These are phyloP conservation scores for Atherix ibis DNA, from an alignment of 2,888 invertebrate genomes.

Conservation along the genomic window DNA sequence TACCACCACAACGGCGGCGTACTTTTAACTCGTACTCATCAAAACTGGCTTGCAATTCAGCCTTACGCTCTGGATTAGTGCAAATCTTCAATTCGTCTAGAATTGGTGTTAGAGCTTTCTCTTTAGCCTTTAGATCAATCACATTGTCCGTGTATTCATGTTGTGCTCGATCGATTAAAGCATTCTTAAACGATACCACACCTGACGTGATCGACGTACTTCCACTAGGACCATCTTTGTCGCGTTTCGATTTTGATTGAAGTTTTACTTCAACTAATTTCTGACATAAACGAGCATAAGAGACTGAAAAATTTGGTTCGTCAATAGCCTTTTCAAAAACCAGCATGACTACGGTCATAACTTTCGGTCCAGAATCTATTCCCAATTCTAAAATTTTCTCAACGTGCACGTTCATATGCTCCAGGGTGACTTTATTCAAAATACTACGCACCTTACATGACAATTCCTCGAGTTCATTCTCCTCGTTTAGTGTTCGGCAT, in stretches of 20 bases:
- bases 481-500: constrained; percentile 4
- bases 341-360: constrained; percentile 71
- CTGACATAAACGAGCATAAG: constrained; percentile 77
- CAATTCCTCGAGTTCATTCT: constrained; percentile 40
- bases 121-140: constrained; percentile 44
- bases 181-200: constrained; percentile 39
- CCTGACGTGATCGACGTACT: constrained; percentile 22
- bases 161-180: constrained; percentile 52
- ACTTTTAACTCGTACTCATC: constrained; percentile 64
- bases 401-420: constrained; percentile 74
- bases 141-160: constrained; percentile 75
- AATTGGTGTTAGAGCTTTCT: constrained; percentile 25
- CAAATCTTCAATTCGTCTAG: constrained; percentile 34
- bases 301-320: constrained; percentile 87
- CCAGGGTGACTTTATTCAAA: constrained; percentile 86
- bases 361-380: constrained; percentile 61
- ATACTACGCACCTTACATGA: constrained; percentile 74
- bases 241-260: constrained; percentile 3
- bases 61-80: constrained; percentile 43
- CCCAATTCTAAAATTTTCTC: constrained; percentile 57
- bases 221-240: neutral
- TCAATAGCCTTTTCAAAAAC: constrained; percentile 93
- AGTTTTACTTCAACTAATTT: constrained; percentile 34
- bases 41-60: constrained; percentile 50
- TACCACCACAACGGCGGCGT: constrained; percentile 74